Evolutionary conservation across 2,888 invertebrate genomes (phyloP).

Genomic region (Cyrtodaria siliqua): DNA sequence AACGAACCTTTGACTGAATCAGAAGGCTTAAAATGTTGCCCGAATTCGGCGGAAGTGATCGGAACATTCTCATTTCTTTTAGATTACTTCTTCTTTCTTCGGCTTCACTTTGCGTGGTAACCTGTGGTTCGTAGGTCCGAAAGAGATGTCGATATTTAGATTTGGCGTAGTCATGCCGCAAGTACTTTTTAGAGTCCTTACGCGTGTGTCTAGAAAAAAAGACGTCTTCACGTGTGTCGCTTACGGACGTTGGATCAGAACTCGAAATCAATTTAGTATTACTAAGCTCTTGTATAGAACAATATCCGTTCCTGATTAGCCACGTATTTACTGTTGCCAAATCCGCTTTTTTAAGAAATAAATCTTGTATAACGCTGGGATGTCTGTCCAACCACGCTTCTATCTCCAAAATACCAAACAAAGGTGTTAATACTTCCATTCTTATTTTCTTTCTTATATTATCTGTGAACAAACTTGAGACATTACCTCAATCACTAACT

Average conservation of each 20-base stretch:
- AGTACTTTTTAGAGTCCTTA: constrained; percentile 86
- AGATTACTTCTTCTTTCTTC: constrained; percentile 86
- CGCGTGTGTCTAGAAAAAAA: constrained; percentile 79
- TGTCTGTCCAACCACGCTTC: constrained; percentile 87
- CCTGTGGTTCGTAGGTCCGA: constrained; percentile 84
- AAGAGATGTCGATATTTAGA: constrained; percentile 87
- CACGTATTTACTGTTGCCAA: constrained; percentile 86
- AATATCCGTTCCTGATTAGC: constrained; percentile 86
- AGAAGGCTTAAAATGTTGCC: constrained; percentile 87
- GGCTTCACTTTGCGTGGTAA: constrained; percentile 70
- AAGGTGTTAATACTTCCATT: too few relatives aligned
- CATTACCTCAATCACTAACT: too few relatives aligned
- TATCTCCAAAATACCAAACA: constrained; percentile 77
- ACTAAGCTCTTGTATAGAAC: constrained; percentile 84
- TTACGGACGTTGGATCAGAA: constrained; percentile 74
- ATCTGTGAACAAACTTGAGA: too few relatives aligned
- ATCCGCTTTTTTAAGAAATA: constrained; percentile 87
- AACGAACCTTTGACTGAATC: constrained; percentile 87
- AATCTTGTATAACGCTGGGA: constrained; percentile 86
- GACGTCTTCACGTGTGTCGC: constrained; percentile 63
- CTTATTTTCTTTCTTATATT: too few relatives aligned
- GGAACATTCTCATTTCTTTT: constrained; percentile 87
- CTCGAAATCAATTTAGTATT: constrained; percentile 58
- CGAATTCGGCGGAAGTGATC: constrained; percentile 87
- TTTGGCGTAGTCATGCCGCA: constrained; percentile 87